Percentiles rank a stretch among this genome's conserved stretches.
phyloP scores from a whole-genome alignment of 2,888 invertebrate species.

The Prostheceraeus crozeri region DNA sequence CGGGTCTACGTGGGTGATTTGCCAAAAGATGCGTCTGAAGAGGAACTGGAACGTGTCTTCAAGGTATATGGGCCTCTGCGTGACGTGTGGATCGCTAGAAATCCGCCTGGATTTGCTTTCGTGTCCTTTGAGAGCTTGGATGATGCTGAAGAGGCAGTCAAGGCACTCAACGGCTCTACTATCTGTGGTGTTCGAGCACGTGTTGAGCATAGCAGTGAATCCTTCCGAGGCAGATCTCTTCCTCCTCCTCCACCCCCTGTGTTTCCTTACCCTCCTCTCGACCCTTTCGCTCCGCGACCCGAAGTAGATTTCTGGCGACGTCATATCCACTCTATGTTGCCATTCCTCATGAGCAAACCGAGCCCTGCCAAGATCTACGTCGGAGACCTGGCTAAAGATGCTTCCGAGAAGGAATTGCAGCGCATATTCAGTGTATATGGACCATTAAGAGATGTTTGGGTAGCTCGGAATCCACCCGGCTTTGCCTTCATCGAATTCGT shows the following conservation, averaged over 20 bases:
- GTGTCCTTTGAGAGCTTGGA: slow-evolving; percentile 78
- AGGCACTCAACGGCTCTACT: slow-evolving; percentile 71
- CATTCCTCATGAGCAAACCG: too few relatives aligned
- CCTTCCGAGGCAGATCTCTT: too few relatives aligned
- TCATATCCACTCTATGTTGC: too few relatives aligned
- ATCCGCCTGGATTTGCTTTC: slow-evolving; percentile 68
- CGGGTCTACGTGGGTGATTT: slow-evolving; percentile 42
- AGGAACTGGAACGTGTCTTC: slow-evolving; percentile 41
- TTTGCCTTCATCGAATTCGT: slow-evolving; percentile 83
- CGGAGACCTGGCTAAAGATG: slow-evolving; percentile 40
- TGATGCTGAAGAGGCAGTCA: slow-evolving; percentile 76
- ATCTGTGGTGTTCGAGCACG: slow-evolving; percentile 33
- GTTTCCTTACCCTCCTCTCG: too few relatives aligned
- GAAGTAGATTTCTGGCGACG: too few relatives aligned
- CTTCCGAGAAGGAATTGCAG: slow-evolving; percentile 41
- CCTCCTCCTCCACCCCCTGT: too few relatives aligned
- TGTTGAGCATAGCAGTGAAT: slow-evolving; percentile 21
- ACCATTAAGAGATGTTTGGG: slow-evolving; percentile 49
- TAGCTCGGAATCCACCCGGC: slow-evolving; percentile 57
- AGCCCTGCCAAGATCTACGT: slow-evolving; percentile 40
- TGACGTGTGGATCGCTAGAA: slow-evolving; percentile 53
- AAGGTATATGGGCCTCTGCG: slow-evolving; percentile 44
- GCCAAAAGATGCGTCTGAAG: slow-evolving; percentile 40
- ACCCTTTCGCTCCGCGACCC: too few relatives aligned
- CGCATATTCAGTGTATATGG: slow-evolving; percentile 42